A percentile compares a stretch with the other conserved stretches of the same genome.
These are phyloP conservation scores for Trissolcus japonicus DNA, from an alignment of 2,888 invertebrate genomes.

Conservation along the genomic window DNA sequence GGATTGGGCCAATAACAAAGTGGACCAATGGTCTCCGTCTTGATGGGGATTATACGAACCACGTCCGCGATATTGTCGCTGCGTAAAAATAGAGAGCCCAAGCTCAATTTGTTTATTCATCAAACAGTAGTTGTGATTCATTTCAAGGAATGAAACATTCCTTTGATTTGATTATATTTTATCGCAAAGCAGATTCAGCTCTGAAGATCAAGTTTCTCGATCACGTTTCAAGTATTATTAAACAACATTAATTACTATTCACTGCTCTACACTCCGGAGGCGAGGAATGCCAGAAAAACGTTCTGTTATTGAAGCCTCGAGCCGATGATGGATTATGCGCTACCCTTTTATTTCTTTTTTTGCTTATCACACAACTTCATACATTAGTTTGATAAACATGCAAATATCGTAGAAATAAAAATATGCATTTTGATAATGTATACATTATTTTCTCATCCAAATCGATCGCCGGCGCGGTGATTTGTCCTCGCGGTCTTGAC, in stretches of 20 bases:
- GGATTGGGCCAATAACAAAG: neutral
- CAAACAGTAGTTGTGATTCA: slow-evolving; percentile 16
- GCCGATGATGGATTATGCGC: neutral
- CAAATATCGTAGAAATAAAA: no score
- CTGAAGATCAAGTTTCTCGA: slow-evolving; percentile 1
- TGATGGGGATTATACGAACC: no score
- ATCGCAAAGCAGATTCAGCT: slow-evolving; percentile 5
- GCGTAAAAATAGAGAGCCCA: slow-evolving; percentile 15
- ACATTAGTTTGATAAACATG: no score
- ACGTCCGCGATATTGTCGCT: neutral
- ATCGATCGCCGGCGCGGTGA: no score
- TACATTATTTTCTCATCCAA: no score
- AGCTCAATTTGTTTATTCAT: slow-evolving; percentile 30
- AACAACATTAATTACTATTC: slow-evolving; percentile 8
- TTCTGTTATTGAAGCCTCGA: neutral
- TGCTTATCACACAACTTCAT: neutral
- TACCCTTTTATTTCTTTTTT: neutral
- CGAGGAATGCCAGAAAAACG: neutral
- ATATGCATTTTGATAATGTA: no score
- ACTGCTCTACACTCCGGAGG: neutral
- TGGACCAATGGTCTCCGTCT: slow-evolving; percentile 1
- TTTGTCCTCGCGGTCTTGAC: no score
- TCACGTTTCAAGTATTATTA: slow-evolving; percentile 7
- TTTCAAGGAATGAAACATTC: slow-evolving; percentile 16
- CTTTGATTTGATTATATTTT: slow-evolving; percentile 15